Conservation (phyloP, 1,140 invertebrate genomes). For the Andrena cerasifolii region DNA sequence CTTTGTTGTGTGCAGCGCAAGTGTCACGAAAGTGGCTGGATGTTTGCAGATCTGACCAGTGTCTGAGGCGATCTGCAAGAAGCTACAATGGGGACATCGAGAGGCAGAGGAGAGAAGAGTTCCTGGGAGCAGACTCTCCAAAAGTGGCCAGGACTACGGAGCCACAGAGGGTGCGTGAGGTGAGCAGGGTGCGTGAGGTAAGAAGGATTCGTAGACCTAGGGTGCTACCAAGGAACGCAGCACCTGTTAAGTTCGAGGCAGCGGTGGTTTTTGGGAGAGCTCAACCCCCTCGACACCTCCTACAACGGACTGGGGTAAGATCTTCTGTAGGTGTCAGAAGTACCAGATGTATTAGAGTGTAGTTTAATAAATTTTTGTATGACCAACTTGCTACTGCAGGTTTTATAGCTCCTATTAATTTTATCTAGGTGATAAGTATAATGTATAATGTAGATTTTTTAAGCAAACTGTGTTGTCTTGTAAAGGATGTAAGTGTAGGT, state of each 20-base stretch:
- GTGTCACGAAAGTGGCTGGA: constrained; percentile 14
- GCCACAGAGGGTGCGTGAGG: background rate
- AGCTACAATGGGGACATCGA: background rate
- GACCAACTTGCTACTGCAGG: too few relatives aligned
- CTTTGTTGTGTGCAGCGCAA: background rate
- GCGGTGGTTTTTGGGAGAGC: background rate
- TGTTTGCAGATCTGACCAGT: constrained; percentile 4
- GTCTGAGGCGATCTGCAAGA: background rate
- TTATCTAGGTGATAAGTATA: too few relatives aligned
- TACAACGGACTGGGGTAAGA: background rate
- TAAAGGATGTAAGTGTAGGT: too few relatives aligned
- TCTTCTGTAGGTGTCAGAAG: background rate
- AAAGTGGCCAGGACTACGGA: background rate
- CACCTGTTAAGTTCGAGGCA: background rate
- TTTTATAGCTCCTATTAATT: too few relatives aligned
- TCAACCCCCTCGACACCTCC: background rate
- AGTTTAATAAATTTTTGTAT: background rate
- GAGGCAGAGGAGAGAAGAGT: background rate
- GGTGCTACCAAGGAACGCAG: too few relatives aligned
- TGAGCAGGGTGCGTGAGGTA: background rate
- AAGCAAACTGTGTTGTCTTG: too few relatives aligned
- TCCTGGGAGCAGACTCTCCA: rapidly evolving
- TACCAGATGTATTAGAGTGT: background rate
- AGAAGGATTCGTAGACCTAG: too few relatives aligned
- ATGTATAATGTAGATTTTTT: too few relatives aligned